phyloP scores from a whole-genome alignment of 2,797 vertebrate genomes.

The Tamandua tetradactyla region DNA sequence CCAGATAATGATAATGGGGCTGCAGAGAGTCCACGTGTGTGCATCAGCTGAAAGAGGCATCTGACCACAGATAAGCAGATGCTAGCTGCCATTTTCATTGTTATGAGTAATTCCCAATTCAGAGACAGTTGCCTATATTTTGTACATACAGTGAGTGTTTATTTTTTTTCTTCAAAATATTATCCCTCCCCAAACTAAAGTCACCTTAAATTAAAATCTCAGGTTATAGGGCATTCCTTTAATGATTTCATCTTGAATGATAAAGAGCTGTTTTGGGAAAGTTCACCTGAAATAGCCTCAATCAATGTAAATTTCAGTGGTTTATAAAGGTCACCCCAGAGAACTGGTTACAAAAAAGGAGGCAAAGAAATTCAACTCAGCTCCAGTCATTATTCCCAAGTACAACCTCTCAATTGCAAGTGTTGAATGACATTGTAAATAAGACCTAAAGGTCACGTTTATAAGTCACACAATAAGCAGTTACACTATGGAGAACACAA shows the following conservation, averaged over 20 bases:
- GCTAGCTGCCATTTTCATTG: no score
- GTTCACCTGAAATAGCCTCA: background rate
- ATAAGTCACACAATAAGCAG: slow-evolving; percentile 46
- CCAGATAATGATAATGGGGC: no score
- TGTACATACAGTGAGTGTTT: background rate
- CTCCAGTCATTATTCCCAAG: background rate
- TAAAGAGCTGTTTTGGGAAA: slow-evolving; percentile 20
- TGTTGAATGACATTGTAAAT: slow-evolving; percentile 54
- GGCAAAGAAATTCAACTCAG: slow-evolving; percentile 36
- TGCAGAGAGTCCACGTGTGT: no score
- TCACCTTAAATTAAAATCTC: slow-evolving; percentile 35
- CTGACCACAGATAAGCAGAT: no score
- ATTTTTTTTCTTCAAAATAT: background rate
- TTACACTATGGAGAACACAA: slow-evolving; percentile 13
- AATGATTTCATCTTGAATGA: slow-evolving; percentile 18
- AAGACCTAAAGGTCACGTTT: slow-evolving; percentile 39
- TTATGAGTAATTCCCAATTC: no score
- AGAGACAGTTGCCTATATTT: background rate
- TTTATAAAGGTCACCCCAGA: slow-evolving; percentile 46
- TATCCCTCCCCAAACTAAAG: background rate
- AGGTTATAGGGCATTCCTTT: background rate
- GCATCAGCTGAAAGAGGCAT: no score
- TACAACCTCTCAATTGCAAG: background rate
- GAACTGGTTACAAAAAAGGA: background rate
- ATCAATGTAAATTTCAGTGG: slow-evolving; percentile 56